Evolutionary conservation across 2,113 vertebrate species (phyloP).

Genomic region (Coregonus clupeaformis): DNA sequence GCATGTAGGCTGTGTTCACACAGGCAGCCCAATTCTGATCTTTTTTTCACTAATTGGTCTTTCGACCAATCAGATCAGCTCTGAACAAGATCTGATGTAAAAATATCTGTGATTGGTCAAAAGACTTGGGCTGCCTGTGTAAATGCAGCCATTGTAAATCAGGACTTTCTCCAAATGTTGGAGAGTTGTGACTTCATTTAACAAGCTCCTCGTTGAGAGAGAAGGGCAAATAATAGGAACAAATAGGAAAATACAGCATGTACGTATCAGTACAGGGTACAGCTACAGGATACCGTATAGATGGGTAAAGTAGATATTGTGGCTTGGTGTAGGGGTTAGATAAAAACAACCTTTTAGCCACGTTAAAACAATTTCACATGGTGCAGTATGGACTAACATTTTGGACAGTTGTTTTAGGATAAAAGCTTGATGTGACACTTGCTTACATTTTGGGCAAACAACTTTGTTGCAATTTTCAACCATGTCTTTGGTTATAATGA

Average conservation of each 20-base stretch:
- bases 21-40: too few species aligned
- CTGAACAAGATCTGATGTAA: too few species aligned
- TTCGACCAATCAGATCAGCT: too few species aligned
- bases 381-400: too few species aligned
- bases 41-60: too few species aligned
- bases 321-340: neutral
- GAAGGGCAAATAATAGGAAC: conserved; percentile 38
- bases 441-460: conserved; percentile 15
- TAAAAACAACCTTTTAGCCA: neutral
- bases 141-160: too few species aligned
- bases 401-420: neutral
- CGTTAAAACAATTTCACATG: neutral
- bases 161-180: conserved; percentile 86
- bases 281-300: conserved; percentile 16
- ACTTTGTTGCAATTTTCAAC: conserved; percentile 58
- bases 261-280: neutral
- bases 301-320: conserved; percentile 26
- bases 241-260: conserved; percentile 4
- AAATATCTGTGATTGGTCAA: too few species aligned
- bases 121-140: too few species aligned
- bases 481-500: conserved; percentile 68
- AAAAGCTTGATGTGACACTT: neutral
- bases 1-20: conserved; percentile 23
- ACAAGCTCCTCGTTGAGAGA: conserved; percentile 70
- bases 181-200: conserved; percentile 80